A percentile compares a stretch with the other conserved stretches of the same genome.
Evolutionary conservation across 1,140 invertebrate species (phyloP).

Genomic region (Panagrolaimus sp.): DNA sequence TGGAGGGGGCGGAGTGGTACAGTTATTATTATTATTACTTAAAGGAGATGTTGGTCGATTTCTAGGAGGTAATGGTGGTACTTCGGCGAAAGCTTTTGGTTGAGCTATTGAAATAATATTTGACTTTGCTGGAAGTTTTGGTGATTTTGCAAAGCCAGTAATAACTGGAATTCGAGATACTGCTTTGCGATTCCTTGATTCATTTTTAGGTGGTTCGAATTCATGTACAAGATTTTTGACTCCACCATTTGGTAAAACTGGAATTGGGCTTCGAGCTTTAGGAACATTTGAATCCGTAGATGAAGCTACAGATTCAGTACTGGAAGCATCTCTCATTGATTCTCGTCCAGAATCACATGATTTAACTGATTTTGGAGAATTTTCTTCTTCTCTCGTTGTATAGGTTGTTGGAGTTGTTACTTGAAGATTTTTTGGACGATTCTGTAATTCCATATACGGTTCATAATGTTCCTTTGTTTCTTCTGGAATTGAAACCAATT

Average conservation of each 20-base stretch:
- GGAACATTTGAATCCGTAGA: neutral
- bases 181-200: neutral
- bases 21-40: neutral
- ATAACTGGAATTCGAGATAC: constrained; percentile 15
- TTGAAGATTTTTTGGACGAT: neutral
- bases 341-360: constrained; percentile 32
- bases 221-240: constrained; percentile 13
- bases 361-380: constrained; percentile 38
- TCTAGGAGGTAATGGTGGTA: constrained; percentile 19
- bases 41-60: constrained; percentile 14
- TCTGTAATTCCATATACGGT: constrained; percentile 22
- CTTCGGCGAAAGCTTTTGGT: neutral
- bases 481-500: constrained; percentile 25
- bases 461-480: constrained; percentile 23
- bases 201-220: neutral
- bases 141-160: constrained; percentile 1
- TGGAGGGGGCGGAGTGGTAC: constrained; percentile 9
- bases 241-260: neutral
- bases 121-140: neutral
- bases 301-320: constrained; percentile 16
- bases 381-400: constrained; percentile 10
- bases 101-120: neutral
- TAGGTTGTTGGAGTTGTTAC: neutral
- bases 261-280: neutral
- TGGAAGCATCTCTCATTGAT: constrained; percentile 18